Base-by-base conservation (phyloP, 2,797 vertebrate genomes). In the Florisuga fusca region DNA sequence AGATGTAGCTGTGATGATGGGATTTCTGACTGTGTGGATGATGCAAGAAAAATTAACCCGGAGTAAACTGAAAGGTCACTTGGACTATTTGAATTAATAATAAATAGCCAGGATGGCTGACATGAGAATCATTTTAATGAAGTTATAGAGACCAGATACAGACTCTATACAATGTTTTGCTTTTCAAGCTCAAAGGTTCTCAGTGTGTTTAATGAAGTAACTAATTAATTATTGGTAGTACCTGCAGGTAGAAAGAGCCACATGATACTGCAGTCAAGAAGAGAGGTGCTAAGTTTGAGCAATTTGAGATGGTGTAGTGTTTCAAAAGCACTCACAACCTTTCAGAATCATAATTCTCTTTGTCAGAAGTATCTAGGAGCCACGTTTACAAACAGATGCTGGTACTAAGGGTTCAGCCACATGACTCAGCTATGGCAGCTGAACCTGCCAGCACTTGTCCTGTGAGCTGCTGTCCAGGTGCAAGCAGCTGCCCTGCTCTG, bases 331-430 rank as follows among this genome's bases (percentile, higher is more conserved):
- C 29, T 54, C 78, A 27, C 31, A 72, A 9, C 25, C 38, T 62
- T 91, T 85, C 62, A 18, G 57, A 72, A 66, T 61, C 25, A 21
- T 48, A 59, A 66, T 61, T 89, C 27, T 46, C 59, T 89, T 84
- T 94, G 92, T 81, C 89, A 50, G 68, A 72, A 83, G 27, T 46
- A 81, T 89, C 81, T 93, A 38, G 12, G 57, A 92, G 54, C 19
- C 81, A 87, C 64, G 67, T 95, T 80, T 94, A 80, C 89, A 89
- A 87, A 79, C 59, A 74, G 55, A 38, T 83, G 72, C n/a, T 46
- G 71, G 75, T 87, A 34, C 81, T 61, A 10, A 78, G 82, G 58
- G 82, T 72, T 94, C 87, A 84, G 62, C 41, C 76, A 31, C 66
- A 62, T 81, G 91, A 88, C 29, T 85, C 51, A 31, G 46, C 64